phyloP scores from a whole-genome alignment of 2,888 invertebrate genomes.

The Unio delphinus region DNA sequence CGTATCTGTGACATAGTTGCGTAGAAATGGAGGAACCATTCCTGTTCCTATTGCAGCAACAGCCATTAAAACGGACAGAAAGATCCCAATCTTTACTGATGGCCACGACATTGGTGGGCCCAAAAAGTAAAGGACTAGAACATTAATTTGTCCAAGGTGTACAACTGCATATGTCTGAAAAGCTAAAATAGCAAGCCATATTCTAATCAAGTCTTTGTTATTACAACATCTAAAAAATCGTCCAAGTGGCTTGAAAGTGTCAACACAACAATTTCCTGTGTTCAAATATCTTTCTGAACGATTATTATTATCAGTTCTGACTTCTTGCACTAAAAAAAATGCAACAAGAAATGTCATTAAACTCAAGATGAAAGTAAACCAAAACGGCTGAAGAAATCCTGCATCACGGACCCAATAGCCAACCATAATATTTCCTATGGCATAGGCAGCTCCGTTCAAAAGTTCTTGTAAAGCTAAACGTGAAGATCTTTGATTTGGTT shows the following conservation, averaged over 20 bases:
- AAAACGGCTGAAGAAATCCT: conserved; percentile 66
- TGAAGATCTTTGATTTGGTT: conserved; percentile 54
- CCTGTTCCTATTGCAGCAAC: conserved; percentile 60
- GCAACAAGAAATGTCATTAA: conserved; percentile 60
- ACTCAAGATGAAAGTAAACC: conserved; percentile 65
- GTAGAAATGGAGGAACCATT: conserved; percentile 54
- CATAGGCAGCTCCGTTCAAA: conserved; percentile 63
- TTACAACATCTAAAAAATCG: conserved; percentile 59
- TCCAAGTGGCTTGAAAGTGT: conserved; percentile 58
- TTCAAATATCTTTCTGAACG: conserved; percentile 18
- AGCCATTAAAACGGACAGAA: conserved; percentile 60
- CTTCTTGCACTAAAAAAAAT: conserved; percentile 61
- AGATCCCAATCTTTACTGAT: conserved; percentile 59
- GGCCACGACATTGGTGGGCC: conserved; percentile 58
- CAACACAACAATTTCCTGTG: conserved; percentile 56
- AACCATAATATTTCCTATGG: conserved; percentile 63
- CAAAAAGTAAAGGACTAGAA: conserved; percentile 63
- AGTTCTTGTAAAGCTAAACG: conserved; percentile 61
- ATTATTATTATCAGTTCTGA: conserved; percentile 28
- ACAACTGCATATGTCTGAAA: conserved; percentile 69
- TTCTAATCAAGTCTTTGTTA: conserved; percentile 57
- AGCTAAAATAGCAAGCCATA: conserved; percentile 68
- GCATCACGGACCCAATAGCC: conserved; percentile 62
- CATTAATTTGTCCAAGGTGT: conserved; percentile 68
- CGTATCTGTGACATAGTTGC: conserved; percentile 55